Evolutionary conservation across 2,113 vertebrate species (phyloP), one percentile per base, ranked within the genome.

Genomic region (Clarias batrachus): DNA sequence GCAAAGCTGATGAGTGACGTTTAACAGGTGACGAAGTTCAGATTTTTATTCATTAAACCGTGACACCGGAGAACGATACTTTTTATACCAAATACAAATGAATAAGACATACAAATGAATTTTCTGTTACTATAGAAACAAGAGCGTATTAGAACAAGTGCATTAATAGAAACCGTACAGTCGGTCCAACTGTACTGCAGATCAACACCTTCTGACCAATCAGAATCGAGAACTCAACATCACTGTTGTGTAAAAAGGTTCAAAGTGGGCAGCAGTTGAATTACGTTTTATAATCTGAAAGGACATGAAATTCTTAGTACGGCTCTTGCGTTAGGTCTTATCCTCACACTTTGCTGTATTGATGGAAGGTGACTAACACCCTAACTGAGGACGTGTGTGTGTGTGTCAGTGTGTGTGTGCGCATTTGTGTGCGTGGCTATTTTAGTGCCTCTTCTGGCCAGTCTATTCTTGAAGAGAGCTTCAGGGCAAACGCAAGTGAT

Each of bases 401-500:
- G 63, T 73, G 37, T 37, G 70, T 73, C 33, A 41, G 70, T 73
- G n/a, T 73, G 37, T 81, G 77, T 12, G 78, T 21, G 27, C 37
- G 27, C 23, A 30, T 81, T 52, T 81, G 57, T 57, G 33, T 81
- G 60, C 30, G 16, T 52, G 59, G 23, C 56, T 80, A 37, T 80
- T 80, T 80, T 60, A 33, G 60, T 65, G 60, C 65, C 33, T 65
- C 80, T 82, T 65, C 60, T 81, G 65, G 59, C 8, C 71, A 3
- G 3, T 41, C 83, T 63, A 52, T 77, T 63, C 59, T 78, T 62
- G 59, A 30, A 54, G 17, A 48, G 16, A 62, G 65, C 54, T 80
- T 85, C 62, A 65, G 74, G 62, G 76, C 33, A n/a, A 41, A n/a
- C 59, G 62, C 52, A 23, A 70, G 84, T 68, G 52, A 80, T 80